phyloP scores from a whole-genome alignment of 2,888 invertebrate species.

The Callimorpha dominula region DNA sequence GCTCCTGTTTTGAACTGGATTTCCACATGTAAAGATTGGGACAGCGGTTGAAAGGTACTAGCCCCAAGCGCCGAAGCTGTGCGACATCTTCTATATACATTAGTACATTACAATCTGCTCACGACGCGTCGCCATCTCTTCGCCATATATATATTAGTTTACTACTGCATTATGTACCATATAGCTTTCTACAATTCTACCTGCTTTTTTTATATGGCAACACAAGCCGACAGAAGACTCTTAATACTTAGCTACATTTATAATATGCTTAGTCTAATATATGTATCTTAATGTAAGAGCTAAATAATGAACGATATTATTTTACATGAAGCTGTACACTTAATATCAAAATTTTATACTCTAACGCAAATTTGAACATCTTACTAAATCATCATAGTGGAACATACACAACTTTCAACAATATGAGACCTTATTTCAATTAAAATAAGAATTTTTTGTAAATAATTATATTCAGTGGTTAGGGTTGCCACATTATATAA shows the following conservation, averaged over 20 bases:
- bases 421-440: too few species aligned
- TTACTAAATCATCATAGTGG: neutral
- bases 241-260: neutral
- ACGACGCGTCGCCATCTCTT: too few species aligned
- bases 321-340: slow-evolving; percentile 4
- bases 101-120: too few species aligned
- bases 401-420: too few species aligned
- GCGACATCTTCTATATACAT: too few species aligned
- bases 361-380: neutral
- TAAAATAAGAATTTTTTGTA: too few species aligned
- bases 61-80: too few species aligned
- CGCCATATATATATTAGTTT: neutral
- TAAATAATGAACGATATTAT: slow-evolving; percentile 22
- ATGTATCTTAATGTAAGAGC: slow-evolving; percentile 44
- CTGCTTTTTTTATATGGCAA: neutral
- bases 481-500: too few species aligned
- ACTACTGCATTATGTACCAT: neutral
- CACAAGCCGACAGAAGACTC: neutral
- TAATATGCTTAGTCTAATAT: slow-evolving; percentile 10
- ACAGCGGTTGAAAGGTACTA: too few species aligned
- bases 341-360: neutral
- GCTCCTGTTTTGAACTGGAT: too few species aligned
- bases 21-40: too few species aligned
- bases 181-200: neutral
- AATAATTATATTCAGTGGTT: too few species aligned